Conservation (phyloP, 1,140 invertebrate genomes). For the Dufourea novaeangliae region DNA sequence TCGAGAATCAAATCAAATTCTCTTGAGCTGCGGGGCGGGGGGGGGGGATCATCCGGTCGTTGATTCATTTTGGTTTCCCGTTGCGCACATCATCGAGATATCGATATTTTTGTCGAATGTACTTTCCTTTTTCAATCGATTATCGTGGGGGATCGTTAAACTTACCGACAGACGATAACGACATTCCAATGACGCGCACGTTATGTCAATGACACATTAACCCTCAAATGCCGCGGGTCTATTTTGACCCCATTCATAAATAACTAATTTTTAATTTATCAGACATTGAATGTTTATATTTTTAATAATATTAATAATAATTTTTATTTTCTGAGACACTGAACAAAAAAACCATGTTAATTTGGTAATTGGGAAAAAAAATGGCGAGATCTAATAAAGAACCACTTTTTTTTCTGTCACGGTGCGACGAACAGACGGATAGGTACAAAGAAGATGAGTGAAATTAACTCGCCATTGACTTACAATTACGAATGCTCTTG, state of each 20-base stretch:
- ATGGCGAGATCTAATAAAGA: too few relatives aligned
- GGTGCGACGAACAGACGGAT: neutral
- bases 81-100: neutral
- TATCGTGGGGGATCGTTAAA: neutral
- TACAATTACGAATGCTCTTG: slow-evolving; percentile 19
- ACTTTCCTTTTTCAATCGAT: neutral
- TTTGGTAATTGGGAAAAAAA: too few relatives aligned
- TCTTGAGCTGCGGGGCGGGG: neutral
- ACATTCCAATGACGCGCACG: neutral
- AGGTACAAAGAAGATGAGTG: neutral
- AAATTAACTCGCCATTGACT: neutral
- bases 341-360: too few relatives aligned
- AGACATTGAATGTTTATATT: too few relatives aligned
- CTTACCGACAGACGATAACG: neutral
- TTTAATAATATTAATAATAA: too few relatives aligned
- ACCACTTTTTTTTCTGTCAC: neutral
- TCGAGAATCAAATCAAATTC: slow-evolving; percentile 16
- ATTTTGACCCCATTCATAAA: too few relatives aligned
- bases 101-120: too few relatives aligned
- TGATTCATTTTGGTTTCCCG: neutral
- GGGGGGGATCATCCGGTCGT: neutral
- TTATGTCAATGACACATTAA: too few relatives aligned
- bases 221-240: too few relatives aligned
- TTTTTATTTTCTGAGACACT: too few relatives aligned
- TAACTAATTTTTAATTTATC: too few relatives aligned